Percentiles rank a stretch among this genome's conserved stretches.
phyloP scores from a whole-genome alignment of 1,140 invertebrate genomes.

The Brachystomella parvula region DNA sequence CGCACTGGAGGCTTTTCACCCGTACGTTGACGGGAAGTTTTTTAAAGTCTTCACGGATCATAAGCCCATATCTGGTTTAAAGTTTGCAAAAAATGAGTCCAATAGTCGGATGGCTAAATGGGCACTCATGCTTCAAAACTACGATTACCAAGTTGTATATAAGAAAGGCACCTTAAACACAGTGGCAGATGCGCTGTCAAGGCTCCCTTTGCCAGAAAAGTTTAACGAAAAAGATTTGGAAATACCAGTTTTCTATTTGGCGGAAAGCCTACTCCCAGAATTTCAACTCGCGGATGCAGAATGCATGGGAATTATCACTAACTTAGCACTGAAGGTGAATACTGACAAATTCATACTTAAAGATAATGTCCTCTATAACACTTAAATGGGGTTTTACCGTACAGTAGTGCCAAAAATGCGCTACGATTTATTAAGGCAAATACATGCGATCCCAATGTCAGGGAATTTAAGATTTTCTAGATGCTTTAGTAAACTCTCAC shows the following conservation, averaged over 20 bases:
- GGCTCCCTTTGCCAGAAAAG: background rate
- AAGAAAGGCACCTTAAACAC: slow-evolving; percentile 34
- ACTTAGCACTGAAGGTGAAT: background rate
- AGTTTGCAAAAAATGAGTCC: slow-evolving; percentile 40
- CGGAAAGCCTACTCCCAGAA: background rate
- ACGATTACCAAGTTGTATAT: slow-evolving; percentile 37
- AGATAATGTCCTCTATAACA: background rate
- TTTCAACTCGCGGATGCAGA: slow-evolving; percentile 1
- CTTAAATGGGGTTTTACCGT: background rate
- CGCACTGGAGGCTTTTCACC: slow-evolving; percentile 35
- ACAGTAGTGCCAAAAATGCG: background rate
- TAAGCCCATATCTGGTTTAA: slow-evolving; percentile 29
- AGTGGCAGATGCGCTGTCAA: slow-evolving; percentile 36
- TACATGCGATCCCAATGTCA: background rate
- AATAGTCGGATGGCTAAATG: slow-evolving; percentile 37
- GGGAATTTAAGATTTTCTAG: background rate
- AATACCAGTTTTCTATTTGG: slow-evolving; percentile 17
- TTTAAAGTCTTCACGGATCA: slow-evolving; percentile 35
- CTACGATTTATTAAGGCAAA: background rate
- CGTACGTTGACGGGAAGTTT: slow-evolving; percentile 36
- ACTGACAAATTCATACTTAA: background rate
- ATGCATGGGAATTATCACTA: background rate
- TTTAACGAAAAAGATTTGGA: background rate
- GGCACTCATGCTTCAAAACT: slow-evolving; percentile 37
- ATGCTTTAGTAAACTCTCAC: background rate